Conservation (phyloP, 2,888 invertebrate species). For the Tipula helvola region DNA sequence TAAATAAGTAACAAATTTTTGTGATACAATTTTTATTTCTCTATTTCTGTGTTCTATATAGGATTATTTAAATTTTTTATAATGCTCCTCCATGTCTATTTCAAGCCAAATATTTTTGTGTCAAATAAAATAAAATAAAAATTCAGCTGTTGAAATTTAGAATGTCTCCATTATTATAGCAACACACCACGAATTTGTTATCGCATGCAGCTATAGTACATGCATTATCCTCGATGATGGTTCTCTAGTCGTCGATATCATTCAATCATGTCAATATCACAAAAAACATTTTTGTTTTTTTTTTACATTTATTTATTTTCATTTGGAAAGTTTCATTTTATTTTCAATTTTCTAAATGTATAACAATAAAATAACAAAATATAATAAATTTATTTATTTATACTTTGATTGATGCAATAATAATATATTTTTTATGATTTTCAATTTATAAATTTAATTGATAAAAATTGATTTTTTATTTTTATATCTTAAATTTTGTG, state of each 20-base stretch:
- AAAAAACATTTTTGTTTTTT: background rate
- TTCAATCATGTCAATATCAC: background rate
- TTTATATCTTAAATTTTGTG: background rate
- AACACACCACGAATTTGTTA: background rate
- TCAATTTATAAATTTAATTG: background rate
- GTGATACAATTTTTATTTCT: background rate
- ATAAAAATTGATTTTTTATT: background rate
- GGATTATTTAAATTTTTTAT: background rate
- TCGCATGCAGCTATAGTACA: background rate
- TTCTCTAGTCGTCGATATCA: background rate
- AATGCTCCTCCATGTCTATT: background rate
- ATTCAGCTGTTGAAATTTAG: background rate
- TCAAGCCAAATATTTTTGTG: background rate
- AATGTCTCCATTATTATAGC: background rate
- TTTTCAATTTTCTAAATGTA: background rate
- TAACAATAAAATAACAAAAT: background rate
- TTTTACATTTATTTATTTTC: background rate
- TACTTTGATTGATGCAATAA: background rate
- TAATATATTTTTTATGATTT: background rate
- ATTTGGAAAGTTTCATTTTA: background rate
- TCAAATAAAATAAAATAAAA: background rate
- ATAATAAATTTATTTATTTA: background rate
- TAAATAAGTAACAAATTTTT: constrained; percentile 4
- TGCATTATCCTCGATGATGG: background rate
- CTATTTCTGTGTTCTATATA: background rate